These are phyloP conservation scores for Anastrepha ludens DNA, from an alignment of 1,140 invertebrate species.

Conservation along the genomic window DNA sequence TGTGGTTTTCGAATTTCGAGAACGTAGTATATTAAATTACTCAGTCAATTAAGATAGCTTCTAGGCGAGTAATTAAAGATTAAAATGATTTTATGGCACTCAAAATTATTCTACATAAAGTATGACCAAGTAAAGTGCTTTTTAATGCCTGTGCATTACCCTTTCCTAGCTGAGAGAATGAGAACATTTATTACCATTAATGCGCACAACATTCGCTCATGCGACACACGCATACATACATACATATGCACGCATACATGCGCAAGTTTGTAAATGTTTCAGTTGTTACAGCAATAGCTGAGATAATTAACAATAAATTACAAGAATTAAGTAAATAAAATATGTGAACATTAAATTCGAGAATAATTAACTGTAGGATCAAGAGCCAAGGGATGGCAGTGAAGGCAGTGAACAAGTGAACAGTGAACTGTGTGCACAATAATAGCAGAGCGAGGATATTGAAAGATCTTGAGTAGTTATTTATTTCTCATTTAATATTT, in stretches of 20 bases:
- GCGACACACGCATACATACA: neutral
- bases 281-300: neutral
- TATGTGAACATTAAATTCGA: neutral
- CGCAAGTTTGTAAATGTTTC: neutral
- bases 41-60: neutral
- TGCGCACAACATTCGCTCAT: neutral
- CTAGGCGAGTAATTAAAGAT: conserved; percentile 17
- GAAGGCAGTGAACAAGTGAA: neutral
- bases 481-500: too few relatives aligned
- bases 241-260: too few relatives aligned
- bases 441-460: too few relatives aligned
- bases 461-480: too few relatives aligned
- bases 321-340: conserved; percentile 4
- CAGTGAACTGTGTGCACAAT: neutral
- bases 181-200: neutral
- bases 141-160: conserved; percentile 27
- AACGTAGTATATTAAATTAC: neutral
- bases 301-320: conserved; percentile 35
- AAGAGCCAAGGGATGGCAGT: neutral
- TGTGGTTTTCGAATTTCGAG: neutral
- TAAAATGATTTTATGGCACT: conserved; percentile 26
- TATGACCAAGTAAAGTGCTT: conserved; percentile 6
- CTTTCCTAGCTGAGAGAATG: neutral
- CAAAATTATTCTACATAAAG: conserved; percentile 6
- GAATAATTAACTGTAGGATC: neutral